Conservation (phyloP, 2,797 vertebrate genomes). For the Cynodonichthys magdalenae region DNA sequence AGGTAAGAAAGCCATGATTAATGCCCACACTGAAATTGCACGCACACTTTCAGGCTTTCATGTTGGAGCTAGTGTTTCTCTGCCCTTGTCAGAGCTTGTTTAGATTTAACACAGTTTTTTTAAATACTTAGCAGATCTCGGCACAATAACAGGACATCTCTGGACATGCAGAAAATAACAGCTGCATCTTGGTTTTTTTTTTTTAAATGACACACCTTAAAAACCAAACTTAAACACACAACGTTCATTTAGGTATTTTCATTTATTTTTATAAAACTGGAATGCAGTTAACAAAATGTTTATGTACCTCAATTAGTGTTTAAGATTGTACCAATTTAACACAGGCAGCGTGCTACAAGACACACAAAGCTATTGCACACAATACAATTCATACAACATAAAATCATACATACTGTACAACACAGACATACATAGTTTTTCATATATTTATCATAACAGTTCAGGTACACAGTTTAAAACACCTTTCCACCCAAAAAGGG, state of each 20-base stretch:
- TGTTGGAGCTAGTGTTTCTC: conserved; percentile 67
- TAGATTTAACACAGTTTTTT: conserved; percentile 56
- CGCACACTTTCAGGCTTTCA: conserved; percentile 54
- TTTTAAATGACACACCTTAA: conserved; percentile 8
- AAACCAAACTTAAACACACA: conserved; percentile 21
- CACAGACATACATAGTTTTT: conserved; percentile 66
- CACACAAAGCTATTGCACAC: conserved; percentile 87
- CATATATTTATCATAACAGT: conserved; percentile 72
- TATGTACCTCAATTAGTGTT: conserved; percentile 88
- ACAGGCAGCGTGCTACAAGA: conserved; percentile 84
- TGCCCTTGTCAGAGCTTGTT: conserved; percentile 79
- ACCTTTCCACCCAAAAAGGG: conserved; percentile 52
- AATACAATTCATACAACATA: conserved; percentile 79
- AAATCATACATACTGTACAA: conserved; percentile 79
- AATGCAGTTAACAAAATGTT: conserved; percentile 79
- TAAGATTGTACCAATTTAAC: conserved; percentile 83
- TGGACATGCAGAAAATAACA: conserved; percentile 44
- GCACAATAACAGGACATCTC: conserved; percentile 50
- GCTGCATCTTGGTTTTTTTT: neutral
- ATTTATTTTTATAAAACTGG: conserved; percentile 81
- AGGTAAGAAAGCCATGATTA: conserved; percentile 64
- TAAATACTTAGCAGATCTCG: conserved; percentile 43
- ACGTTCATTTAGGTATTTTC: conserved; percentile 59
- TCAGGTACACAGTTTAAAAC: conserved; percentile 64
- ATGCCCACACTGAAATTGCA: conserved; percentile 49